A percentile compares a stretch with the other conserved stretches of the same genome.
These are phyloP conservation scores for Piprites chloris DNA, from an alignment of 2,113 vertebrate species.

Conservation along the genomic window DNA sequence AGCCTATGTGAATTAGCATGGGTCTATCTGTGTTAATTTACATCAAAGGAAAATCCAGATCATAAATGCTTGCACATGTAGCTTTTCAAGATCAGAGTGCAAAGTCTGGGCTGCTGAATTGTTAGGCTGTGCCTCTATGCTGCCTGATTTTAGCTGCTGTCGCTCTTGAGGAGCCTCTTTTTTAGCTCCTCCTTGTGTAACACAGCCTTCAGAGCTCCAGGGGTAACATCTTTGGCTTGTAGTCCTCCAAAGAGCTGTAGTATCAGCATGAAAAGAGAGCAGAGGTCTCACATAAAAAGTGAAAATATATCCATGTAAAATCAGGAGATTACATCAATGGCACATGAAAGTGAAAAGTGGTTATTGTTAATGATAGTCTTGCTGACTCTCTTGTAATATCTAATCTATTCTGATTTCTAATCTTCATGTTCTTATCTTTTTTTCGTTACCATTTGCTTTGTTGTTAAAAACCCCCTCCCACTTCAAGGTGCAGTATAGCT, in stretches of 20 bases:
- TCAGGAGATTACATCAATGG: background rate
- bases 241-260: background rate
- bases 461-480: background rate
- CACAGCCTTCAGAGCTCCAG: background rate
- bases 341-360: rapidly evolving
- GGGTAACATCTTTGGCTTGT: background rate
- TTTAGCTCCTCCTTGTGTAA: background rate
- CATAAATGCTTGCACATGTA: background rate
- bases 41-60: background rate
- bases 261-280: background rate
- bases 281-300: background rate
- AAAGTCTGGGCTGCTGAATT: background rate
- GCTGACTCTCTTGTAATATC: background rate
- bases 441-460: background rate
- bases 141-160: background rate
- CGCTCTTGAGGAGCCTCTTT: background rate
- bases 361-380: background rate
- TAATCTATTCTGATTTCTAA: background rate
- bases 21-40: background rate
- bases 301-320: background rate
- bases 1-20: background rate
- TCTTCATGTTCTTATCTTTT: background rate
- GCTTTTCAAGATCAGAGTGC: background rate
- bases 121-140: background rate
- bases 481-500: background rate